phyloP scores from a whole-genome alignment of 2,888 invertebrate genomes.

The Seira sanloemensis region DNA sequence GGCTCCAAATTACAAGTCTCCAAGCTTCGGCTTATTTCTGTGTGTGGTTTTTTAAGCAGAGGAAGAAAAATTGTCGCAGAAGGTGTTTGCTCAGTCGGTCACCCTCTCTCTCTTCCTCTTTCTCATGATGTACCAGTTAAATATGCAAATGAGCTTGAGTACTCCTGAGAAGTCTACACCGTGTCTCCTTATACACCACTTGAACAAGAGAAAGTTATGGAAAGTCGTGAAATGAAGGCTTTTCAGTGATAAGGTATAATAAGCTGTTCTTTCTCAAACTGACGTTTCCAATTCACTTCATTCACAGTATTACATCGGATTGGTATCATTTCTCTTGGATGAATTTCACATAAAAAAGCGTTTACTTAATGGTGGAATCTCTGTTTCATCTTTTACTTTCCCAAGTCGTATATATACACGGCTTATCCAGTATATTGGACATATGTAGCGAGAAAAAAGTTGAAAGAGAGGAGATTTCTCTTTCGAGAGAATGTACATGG shows the following conservation, averaged over 20 bases:
- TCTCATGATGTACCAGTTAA: conserved; percentile 16
- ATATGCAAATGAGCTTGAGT: conserved; percentile 15
- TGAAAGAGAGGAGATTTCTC: background rate
- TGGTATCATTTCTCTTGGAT: conserved; percentile 22
- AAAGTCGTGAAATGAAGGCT: background rate
- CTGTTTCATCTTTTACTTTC: background rate
- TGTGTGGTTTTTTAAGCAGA: background rate
- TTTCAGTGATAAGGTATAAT: background rate
- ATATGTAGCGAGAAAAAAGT: background rate
- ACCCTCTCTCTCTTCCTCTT: conserved; percentile 3
- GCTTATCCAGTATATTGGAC: background rate
- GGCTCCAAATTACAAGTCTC: conserved; percentile 56
- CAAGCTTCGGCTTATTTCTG: conserved; percentile 5
- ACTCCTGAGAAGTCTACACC: background rate
- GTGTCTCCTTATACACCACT: background rate
- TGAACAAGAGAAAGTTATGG: background rate
- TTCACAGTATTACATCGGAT: conserved; percentile 18
- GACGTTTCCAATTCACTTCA: conserved; percentile 34
- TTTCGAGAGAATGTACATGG: background rate
- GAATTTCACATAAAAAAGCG: conserved; percentile 33
- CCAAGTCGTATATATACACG: background rate
- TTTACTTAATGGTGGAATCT: background rate
- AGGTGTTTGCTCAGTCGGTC: conserved; percentile 10
- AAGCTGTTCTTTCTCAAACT: conserved; percentile 7
- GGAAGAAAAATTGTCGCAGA: conserved; percentile 1